Evolutionary conservation across 2,113 vertebrate genomes (phyloP).

Genomic region (Taurulus bubalis): DNA sequence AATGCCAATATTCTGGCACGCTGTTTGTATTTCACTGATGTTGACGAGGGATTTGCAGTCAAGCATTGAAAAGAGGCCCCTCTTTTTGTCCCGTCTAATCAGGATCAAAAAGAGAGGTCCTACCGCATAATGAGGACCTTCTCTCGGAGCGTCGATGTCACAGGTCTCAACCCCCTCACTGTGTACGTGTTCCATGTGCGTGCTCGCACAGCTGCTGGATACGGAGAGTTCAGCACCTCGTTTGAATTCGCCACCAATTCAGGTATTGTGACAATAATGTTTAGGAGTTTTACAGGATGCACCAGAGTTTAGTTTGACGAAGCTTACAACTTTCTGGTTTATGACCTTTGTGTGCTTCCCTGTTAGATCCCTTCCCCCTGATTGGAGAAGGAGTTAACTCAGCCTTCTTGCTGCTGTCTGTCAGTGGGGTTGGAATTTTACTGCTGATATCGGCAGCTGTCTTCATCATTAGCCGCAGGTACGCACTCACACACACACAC

Average conservation of each 20-base stretch:
- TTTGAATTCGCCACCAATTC: constrained; percentile 97
- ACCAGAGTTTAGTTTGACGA: background rate
- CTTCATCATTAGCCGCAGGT: constrained; percentile 98
- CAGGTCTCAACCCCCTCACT: constrained; percentile 93
- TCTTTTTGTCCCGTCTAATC: constrained; percentile 58
- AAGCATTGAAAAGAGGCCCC: constrained; percentile 45
- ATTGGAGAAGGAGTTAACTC: constrained; percentile 96
- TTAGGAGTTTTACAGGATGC: background rate
- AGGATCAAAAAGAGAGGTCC: constrained; percentile 97
- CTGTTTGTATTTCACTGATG: constrained; percentile 49
- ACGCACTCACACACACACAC: constrained; percentile 62
- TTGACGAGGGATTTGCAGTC: constrained; percentile 46
- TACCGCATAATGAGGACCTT: constrained; percentile 96
- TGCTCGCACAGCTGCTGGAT: constrained; percentile 95
- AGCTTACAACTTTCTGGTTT: constrained; percentile 1
- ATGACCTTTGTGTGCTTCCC: constrained; percentile 15
- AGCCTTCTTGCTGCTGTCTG: constrained; percentile 93
- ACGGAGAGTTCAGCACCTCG: constrained; percentile 93
- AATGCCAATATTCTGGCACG: constrained; percentile 48
- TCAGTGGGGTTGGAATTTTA: constrained; percentile 93
- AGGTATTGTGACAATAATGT: constrained; percentile 78
- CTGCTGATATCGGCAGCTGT: constrained; percentile 95
- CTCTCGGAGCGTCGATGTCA: constrained; percentile 90
- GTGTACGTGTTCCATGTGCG: constrained; percentile 97
- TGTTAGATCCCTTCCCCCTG: constrained; percentile 93